Evolutionary conservation across 2,888 invertebrate genomes (phyloP).

Genomic region (Zhuqinia jingwanae): DNA sequence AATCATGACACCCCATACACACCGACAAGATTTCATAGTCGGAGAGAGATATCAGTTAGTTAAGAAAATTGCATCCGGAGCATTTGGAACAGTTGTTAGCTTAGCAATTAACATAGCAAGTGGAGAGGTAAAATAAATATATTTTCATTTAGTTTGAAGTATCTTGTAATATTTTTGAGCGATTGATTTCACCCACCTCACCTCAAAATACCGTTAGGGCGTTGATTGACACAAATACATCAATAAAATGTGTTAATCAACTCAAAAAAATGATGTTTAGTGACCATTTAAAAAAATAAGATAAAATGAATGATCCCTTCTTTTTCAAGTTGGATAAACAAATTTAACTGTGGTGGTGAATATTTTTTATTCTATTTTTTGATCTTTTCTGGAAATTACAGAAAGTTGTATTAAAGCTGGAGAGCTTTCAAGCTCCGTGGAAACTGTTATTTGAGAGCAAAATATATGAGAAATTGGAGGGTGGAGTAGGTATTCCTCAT

Average conservation of each 20-base stretch:
- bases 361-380: slow-evolving; percentile 9
- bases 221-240: too few species aligned
- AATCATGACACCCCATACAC: slow-evolving; percentile 78
- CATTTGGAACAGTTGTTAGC: slow-evolving; percentile 99
- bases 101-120: slow-evolving; percentile 94
- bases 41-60: slow-evolving; percentile 97
- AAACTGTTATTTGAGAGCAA: slow-evolving; percentile 99
- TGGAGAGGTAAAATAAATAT: slow-evolving; percentile 94
- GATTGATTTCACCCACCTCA: too few species aligned
- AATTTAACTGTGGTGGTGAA: not conserved
- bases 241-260: too few species aligned
- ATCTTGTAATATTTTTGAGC: too few species aligned
- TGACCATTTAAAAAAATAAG: too few species aligned
- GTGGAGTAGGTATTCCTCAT: slow-evolving; percentile 97
- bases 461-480: slow-evolving; percentile 98
- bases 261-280: too few species aligned
- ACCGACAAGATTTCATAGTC: slow-evolving; percentile 89
- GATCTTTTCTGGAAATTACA: slow-evolving; percentile 81
- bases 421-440: slow-evolving; percentile 97
- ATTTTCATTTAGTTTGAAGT: too few species aligned
- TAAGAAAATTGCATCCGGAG: slow-evolving; percentile 98
- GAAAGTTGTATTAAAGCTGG: slow-evolving; percentile 99
- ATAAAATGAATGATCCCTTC: too few species aligned
- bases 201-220: too few species aligned
- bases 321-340: not conserved